These are phyloP conservation scores for Melanargia galathea DNA, from an alignment of 2,888 invertebrate species.

Conservation along the genomic window DNA sequence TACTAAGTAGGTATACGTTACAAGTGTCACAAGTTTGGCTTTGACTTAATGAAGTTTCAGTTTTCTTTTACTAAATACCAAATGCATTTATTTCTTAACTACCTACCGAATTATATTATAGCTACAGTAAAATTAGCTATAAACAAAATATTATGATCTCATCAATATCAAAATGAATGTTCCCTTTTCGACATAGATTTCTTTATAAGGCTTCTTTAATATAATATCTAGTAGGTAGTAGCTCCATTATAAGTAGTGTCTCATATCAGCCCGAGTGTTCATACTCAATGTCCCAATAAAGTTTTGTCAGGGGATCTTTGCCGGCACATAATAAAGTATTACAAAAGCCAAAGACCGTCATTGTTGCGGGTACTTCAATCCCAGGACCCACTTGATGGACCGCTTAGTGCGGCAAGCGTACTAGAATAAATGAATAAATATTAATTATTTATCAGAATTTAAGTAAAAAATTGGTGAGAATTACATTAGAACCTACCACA, in stretches of 20 bases:
- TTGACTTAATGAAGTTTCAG: too few relatives aligned
- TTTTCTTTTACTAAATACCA: too few relatives aligned
- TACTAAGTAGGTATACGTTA: too few relatives aligned
- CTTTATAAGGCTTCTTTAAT: constrained; percentile 51
- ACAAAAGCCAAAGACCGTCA: constrained; percentile 82
- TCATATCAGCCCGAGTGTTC: constrained; percentile 72
- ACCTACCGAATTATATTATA: too few relatives aligned
- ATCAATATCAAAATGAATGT: not conserved
- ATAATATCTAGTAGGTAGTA: constrained; percentile 47
- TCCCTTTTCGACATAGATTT: constrained; percentile 27
- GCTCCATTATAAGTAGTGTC: constrained; percentile 68
- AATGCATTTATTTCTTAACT: too few relatives aligned
- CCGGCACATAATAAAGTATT: constrained; percentile 82
- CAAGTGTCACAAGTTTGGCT: too few relatives aligned
- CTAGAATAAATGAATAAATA: not conserved
- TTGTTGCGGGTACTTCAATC: constrained; percentile 81
- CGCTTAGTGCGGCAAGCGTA: constrained; percentile 47
- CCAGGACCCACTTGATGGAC: constrained; percentile 55
- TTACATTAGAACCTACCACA: too few relatives aligned
- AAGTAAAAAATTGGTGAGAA: too few relatives aligned
- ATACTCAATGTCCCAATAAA: constrained; percentile 80
- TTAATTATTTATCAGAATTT: too few relatives aligned
- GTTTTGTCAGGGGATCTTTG: constrained; percentile 81
- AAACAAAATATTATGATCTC: not conserved
- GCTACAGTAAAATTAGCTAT: too few relatives aligned